phyloP scores from a whole-genome alignment of 2,888 invertebrate genomes.

The Pterostichus madidus region DNA sequence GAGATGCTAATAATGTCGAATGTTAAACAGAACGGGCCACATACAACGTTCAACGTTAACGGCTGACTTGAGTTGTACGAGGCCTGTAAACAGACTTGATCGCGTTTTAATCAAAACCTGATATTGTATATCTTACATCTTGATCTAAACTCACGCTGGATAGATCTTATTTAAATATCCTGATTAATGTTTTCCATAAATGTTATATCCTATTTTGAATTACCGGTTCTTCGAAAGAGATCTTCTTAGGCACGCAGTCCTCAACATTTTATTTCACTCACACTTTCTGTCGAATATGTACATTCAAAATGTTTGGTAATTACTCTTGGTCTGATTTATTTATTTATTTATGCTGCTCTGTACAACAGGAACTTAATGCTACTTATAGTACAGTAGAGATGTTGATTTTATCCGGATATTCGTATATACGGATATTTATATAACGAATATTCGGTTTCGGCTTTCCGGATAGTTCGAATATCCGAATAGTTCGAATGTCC shows the following conservation, averaged over 20 bases:
- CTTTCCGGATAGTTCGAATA: no score
- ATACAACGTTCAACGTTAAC: conserved; percentile 12
- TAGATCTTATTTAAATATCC: conserved; percentile 55
- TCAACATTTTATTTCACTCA: background rate
- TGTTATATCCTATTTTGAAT: conserved; percentile 21
- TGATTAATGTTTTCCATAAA: conserved; percentile 45
- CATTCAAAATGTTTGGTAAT: no score
- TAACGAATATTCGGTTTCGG: no score
- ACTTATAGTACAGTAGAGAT: no score
- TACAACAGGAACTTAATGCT: no score
- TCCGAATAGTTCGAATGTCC: no score
- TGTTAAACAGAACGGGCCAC: conserved; percentile 25
- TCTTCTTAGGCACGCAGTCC: background rate
- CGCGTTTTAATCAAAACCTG: conserved; percentile 55
- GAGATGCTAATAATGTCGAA: conserved; percentile 45
- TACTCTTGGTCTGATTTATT: no score
- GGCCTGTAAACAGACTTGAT: conserved; percentile 29
- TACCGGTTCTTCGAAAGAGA: conserved; percentile 10
- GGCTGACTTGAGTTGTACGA: background rate
- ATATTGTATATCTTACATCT: conserved; percentile 53
- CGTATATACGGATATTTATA: no score
- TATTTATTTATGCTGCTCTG: no score
- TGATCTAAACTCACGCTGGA: conserved; percentile 11
- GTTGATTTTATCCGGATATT: no score
- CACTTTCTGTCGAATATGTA: background rate